phyloP scores from a whole-genome alignment of 2,888 invertebrate species.

The Chrysolina haemoptera region DNA sequence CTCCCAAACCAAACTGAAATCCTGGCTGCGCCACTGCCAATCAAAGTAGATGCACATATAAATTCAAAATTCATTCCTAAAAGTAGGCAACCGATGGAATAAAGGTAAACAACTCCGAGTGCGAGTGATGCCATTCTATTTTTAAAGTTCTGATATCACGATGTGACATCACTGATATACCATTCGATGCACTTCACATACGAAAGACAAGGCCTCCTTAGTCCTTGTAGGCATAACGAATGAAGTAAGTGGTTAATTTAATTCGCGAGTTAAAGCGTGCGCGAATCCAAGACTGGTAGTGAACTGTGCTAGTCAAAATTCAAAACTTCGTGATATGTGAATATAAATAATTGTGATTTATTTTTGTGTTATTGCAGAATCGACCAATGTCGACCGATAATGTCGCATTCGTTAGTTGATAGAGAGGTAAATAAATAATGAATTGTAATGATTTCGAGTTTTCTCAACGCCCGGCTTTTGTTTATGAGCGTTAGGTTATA shows the following conservation, averaged over 20 bases:
- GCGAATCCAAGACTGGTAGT: conserved; percentile 2
- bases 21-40: too few relatives aligned
- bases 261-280: neutral
- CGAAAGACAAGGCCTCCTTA: conserved; percentile 13
- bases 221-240: neutral
- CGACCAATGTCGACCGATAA: conserved; percentile 15
- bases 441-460: conserved; percentile 14
- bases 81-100: conserved; percentile 50
- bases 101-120: conserved; percentile 52
- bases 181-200: conserved; percentile 29
- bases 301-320: neutral
- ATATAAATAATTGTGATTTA: conserved; percentile 26
- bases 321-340: conserved; percentile 17
- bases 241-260: neutral
- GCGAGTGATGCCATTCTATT: conserved; percentile 59
- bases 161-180: conserved; percentile 53
- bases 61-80: conserved; percentile 14
- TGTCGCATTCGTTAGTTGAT: conserved; percentile 31
- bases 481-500: neutral
- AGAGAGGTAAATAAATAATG: conserved; percentile 29
- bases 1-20: too few relatives aligned
- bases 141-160: conserved; percentile 58
- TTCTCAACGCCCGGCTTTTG: neutral
- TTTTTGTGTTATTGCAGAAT: conserved; percentile 23
- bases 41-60: neutral